Conservation (phyloP, 2,113 vertebrate genomes). For the Perca flavescens region DNA sequence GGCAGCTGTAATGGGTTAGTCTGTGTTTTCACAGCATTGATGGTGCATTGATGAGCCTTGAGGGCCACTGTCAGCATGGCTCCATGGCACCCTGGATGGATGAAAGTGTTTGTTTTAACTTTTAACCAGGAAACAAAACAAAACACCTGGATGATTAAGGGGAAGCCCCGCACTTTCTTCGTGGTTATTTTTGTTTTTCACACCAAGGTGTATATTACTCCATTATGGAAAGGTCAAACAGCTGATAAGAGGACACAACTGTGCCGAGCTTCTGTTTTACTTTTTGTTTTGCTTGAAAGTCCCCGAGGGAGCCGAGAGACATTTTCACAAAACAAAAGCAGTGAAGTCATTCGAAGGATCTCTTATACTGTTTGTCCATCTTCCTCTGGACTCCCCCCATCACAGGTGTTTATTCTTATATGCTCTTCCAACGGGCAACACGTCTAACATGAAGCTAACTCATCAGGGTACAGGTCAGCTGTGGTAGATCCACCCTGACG, state of each 20-base stretch:
- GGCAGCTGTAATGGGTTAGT: conserved; percentile 43
- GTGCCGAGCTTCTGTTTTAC: conserved; percentile 14
- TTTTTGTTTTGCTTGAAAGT: conserved; percentile 29
- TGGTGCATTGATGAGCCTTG: conserved; percentile 20
- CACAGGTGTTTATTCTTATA: neutral
- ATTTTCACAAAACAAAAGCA: conserved; percentile 2
- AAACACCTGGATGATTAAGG: conserved; percentile 47
- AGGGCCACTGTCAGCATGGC: neutral
- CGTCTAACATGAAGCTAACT: neutral
- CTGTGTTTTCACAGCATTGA: conserved; percentile 51
- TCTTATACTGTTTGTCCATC: neutral
- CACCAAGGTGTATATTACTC: neutral
- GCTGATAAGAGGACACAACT: neutral
- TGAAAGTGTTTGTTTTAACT: conserved; percentile 36
- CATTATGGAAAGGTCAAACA: conserved; percentile 6
- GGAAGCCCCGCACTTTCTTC: conserved; percentile 14
- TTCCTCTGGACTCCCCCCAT: conserved; percentile 3
- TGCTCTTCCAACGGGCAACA: neutral
- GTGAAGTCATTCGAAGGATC: conserved; percentile 13
- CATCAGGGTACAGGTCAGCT: conserved; percentile 1
- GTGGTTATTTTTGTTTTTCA: conserved; percentile 43
- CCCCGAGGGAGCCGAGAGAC: neutral
- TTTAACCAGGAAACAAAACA: conserved; percentile 37
- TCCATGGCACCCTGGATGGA: neutral
- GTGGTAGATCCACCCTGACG: neutral